Base-by-base conservation (phyloP, 1,140 invertebrate genomes). In the Euwallacea similis region DNA sequence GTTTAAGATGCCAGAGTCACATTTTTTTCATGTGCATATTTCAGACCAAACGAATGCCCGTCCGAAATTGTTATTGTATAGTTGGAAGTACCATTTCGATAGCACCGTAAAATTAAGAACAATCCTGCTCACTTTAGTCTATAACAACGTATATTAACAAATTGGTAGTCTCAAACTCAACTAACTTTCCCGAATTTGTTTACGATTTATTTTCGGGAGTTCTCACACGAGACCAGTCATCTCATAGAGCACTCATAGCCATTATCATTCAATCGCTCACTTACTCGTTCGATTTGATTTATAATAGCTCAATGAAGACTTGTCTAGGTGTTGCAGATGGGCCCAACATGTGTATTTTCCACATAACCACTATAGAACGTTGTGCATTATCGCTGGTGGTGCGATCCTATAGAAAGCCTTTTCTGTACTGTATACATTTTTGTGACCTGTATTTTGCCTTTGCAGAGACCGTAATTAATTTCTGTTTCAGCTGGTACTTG, bases 401-500 rank as follows among this genome's bases (percentile, higher is more conserved):
- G 47, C 68, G 43, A 42, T 42, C 13, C 46, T 69, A 53, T 75
- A 75, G 67, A 70, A 75, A 77, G 76, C 75, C 77, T 78, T 75
- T 50, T 75, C 74, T 76, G 76, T 78, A 78, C 77, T 78, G 77
- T 78, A 78, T 78, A 77, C 77, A 75, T 77, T 77, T 78, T 76
- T 78, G 73, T 76, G 75, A 62, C 64, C 42, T 55, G 55, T 62
- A 63, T 76, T 69, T 62, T 77, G 69, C 47, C 71, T 70, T 73
- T 76, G 65, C 73, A 72, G 71, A 69, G 46, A 42, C 59, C 56
- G 71, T 70, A 72, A 67, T 73, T 63, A 65, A 58, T 79, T 77
- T 79, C 73, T 77, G 73, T 79, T 79, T 78, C 78, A 79, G 78
- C 75, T 60, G 47, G 21, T 11, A n/a, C 43, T 21, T 43, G 9